Conservation (phyloP, 2,113 vertebrate species). For the Callithrix jacchus region DNA sequence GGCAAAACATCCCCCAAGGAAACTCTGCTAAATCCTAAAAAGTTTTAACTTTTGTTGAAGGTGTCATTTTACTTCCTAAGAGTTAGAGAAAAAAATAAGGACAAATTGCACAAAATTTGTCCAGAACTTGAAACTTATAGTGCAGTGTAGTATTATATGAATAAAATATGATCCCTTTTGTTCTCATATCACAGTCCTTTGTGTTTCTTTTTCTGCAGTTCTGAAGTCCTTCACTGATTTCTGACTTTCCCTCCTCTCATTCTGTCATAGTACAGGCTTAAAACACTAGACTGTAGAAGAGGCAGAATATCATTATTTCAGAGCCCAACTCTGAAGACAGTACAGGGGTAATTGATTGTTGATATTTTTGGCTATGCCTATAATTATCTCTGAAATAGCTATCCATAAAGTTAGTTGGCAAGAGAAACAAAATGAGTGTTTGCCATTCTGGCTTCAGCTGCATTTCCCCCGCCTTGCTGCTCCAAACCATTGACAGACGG, state of each 20-base stretch:
- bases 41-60: background rate
- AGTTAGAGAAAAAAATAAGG: background rate
- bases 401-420: background rate
- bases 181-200: background rate
- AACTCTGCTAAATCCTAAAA: conserved; percentile 13
- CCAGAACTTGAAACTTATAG: background rate
- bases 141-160: background rate
- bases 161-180: background rate
- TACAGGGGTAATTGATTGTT: background rate
- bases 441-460: background rate
- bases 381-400: background rate
- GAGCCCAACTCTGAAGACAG: background rate
- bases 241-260: background rate
- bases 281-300: accelerated
- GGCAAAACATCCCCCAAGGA: background rate
- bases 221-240: background rate
- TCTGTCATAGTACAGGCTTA: background rate
- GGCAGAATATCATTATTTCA: background rate
- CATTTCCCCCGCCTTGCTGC: background rate
- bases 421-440: background rate
- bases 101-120: background rate
- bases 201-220: background rate
- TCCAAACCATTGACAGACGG: background rate
- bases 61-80: background rate
- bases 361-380: background rate